Percentiles rank a stretch among this genome's conserved stretches.
phyloP scores from a whole-genome alignment of 2,797 vertebrate species.

The Corythornis leucogaster region DNA sequence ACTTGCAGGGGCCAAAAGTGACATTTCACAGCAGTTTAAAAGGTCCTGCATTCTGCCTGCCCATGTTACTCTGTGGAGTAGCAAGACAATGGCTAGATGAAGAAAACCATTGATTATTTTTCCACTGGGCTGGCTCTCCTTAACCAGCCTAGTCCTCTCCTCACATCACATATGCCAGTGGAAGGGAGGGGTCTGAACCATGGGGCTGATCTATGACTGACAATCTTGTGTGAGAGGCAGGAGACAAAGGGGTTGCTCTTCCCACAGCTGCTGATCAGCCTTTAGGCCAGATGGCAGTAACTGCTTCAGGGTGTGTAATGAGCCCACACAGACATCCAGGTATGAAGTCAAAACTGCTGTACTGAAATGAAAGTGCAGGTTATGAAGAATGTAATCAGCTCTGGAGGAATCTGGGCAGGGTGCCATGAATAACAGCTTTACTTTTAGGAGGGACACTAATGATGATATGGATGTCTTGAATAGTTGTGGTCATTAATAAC shows the following conservation, averaged over 20 bases:
- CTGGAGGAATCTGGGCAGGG: constrained; percentile 44
- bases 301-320: background rate
- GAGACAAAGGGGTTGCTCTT: background rate
- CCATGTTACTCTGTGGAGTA: background rate
- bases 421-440: constrained; percentile 8
- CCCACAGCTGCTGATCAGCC: background rate
- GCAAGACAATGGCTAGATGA: background rate
- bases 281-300: background rate
- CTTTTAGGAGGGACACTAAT: constrained; percentile 1
- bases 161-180: background rate
- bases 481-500: background rate
- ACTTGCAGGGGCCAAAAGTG: background rate
- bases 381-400: constrained; percentile 5
- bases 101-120: background rate
- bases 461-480: background rate
- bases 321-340: background rate
- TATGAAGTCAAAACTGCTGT: background rate
- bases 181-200: background rate
- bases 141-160: background rate
- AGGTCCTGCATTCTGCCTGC: background rate
- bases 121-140: background rate
- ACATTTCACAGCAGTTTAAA: background rate
- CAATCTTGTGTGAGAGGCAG: background rate
- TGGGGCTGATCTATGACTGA: accelerated
- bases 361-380: background rate